Base-by-base conservation (phyloP, 2,113 vertebrate genomes). In the Pyrgilauda ruficollis region DNA sequence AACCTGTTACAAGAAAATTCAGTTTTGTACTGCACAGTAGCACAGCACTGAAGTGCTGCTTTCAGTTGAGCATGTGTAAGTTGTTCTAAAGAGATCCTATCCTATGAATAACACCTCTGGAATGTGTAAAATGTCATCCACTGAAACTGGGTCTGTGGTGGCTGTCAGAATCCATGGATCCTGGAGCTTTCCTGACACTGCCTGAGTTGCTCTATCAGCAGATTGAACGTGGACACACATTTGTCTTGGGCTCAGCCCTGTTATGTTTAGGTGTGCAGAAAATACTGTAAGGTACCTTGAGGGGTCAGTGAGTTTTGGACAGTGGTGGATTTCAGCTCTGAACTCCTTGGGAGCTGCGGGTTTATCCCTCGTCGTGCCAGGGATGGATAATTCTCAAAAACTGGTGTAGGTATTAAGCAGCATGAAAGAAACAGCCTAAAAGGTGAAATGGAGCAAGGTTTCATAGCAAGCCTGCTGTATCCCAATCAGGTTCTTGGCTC, bases 271-370 rank as follows among this genome's bases (percentile, higher is more conserved):
- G 13, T 47, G 33, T 87, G 58, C 35, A 79, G 70, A 70, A 97
- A 87, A 52, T 16, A 15, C 66, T 63, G 15, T 24, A 52, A 47
- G 0, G 0, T 27, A 10, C 35, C 41, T 43, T 30, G 6, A 47
- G 39, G 39, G 47, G 78, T 70, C 66, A 64, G 44, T 61, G 81
- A 56, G 24, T 44, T 93, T 67, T 55, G 75, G 90, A 75, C 67
- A 86, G 35, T 58, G 67, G 86, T 79, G 30, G 26, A 77, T 92
- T 79, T 63, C 46, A 41, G 27, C 62, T 66, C 44, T 35, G 7
- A 13, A 2, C 21, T 59, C 33, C 21, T 33, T 39, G 15, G 14
- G 43, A 63, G 33, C 20, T 72, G 13, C 2, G 9, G 4, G 62
- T 77, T 77, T 77, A 41, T 84, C 50, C 46, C n/a, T 47, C 13